Evolutionary conservation across 92 coral and sea anemone genomes (phyloP).

Genomic region (Palythoa caribaeorum): DNA sequence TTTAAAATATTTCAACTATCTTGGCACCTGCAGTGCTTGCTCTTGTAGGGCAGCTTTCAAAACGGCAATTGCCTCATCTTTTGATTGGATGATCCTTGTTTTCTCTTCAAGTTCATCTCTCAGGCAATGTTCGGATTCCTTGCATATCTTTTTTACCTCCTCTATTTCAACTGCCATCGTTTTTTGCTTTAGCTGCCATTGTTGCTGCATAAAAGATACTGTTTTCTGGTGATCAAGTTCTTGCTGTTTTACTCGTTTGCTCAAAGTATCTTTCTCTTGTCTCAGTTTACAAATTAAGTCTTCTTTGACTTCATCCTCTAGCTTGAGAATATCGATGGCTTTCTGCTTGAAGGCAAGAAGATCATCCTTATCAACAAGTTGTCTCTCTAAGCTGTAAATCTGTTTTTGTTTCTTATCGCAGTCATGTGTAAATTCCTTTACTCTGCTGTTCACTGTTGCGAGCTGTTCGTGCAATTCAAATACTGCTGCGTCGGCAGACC

Average conservation of each 20-base stretch:
- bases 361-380: conserved; percentile 19
- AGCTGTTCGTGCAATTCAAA: conserved; percentile 64
- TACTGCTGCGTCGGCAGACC: conserved; percentile 58
- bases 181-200: conserved; percentile 44
- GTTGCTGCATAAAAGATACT: conserved; percentile 51
- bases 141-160: conserved; percentile 44
- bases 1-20: background rate
- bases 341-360: conserved; percentile 50
- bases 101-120: conserved; percentile 69
- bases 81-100: conserved; percentile 65
- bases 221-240: conserved; percentile 61
- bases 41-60: conserved; percentile 64
- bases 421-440: conserved; percentile 52
- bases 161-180: conserved; percentile 40
- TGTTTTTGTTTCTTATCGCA: conserved; percentile 51
- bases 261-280: conserved; percentile 10
- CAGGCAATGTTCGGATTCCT: conserved; percentile 60
- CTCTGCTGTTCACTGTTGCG: conserved; percentile 10
- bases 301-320: conserved; percentile 46
- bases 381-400: conserved; percentile 36
- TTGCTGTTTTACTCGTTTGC: conserved; percentile 38
- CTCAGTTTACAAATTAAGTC: conserved; percentile 15
- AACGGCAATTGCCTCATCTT: conserved; percentile 67
- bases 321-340: conserved; percentile 40
- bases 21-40: conserved; percentile 52